Evolutionary conservation across 2,888 invertebrate genomes (phyloP).

Genomic region (Xestia rhomboidea): DNA sequence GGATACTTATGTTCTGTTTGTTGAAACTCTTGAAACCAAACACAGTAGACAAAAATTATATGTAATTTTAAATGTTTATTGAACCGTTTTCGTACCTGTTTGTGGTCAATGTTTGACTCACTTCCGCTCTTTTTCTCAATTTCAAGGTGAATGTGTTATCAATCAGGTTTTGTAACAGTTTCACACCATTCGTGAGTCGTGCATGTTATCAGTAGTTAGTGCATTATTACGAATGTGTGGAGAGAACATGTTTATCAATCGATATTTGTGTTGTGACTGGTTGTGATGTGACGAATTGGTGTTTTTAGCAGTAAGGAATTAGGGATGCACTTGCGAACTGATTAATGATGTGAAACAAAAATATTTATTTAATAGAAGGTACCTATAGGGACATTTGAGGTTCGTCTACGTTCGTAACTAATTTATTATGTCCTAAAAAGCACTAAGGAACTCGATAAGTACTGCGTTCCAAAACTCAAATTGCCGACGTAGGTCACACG

Average conservation of each 20-base stretch:
- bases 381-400: no score
- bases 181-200: slow-evolving; percentile 14
- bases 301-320: neutral
- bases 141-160: slow-evolving; percentile 42
- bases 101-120: neutral
- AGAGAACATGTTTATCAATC: slow-evolving; percentile 18
- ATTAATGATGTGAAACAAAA: neutral
- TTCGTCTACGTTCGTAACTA: neutral
- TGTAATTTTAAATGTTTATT: neutral
- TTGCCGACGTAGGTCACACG: no score
- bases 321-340: neutral
- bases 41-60: neutral
- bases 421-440: neutral
- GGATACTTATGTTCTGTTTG: neutral
- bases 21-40: neutral
- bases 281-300: neutral
- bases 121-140: slow-evolving; percentile 30
- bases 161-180: slow-evolving; percentile 38
- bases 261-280: neutral
- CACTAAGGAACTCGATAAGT: no score
- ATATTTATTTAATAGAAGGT: no score
- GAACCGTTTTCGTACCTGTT: slow-evolving; percentile 2
- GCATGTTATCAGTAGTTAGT: slow-evolving; percentile 10
- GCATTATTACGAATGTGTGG: neutral
- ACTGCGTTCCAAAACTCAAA: no score